Percentiles rank a stretch among this genome's conserved stretches.
Evolutionary conservation across 1,140 invertebrate species (phyloP).

Genomic region (Papilio polytes): DNA sequence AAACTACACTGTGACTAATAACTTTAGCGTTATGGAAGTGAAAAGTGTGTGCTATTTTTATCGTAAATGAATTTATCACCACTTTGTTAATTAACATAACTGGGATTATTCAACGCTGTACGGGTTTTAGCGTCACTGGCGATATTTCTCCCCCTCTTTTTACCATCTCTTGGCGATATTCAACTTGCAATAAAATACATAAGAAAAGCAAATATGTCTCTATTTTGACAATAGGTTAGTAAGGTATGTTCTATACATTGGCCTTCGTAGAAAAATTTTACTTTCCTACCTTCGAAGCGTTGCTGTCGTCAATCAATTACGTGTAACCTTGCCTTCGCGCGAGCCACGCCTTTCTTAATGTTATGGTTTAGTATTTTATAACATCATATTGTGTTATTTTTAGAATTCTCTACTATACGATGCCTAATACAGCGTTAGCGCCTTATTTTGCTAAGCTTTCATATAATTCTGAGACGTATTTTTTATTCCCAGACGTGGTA

Average conservation of each 20-base stretch:
- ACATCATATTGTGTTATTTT: neutral
- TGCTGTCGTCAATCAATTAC: constrained; percentile 26
- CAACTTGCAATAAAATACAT: neutral
- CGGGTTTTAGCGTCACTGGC: too few species aligned
- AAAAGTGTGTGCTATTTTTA: constrained; percentile 53
- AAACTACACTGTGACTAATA: constrained; percentile 21
- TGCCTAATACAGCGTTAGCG: neutral
- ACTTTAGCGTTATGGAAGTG: constrained; percentile 2
- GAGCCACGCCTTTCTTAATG: constrained; percentile 17
- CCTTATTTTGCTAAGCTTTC: neutral
- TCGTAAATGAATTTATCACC: constrained; percentile 49
- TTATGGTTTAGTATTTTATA: neutral
- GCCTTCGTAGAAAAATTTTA: neutral
- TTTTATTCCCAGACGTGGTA: neutral
- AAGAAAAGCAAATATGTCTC: too few species aligned
- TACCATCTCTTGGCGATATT: neutral
- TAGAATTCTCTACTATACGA: neutral
- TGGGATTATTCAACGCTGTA: constrained; percentile 28
- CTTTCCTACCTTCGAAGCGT: neutral
- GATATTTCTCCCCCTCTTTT: too few species aligned
- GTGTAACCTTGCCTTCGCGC: neutral
- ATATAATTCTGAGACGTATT: too few species aligned
- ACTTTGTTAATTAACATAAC: constrained; percentile 50
- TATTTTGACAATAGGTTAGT: neutral
- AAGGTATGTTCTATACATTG: neutral